Evolutionary conservation across 1,140 invertebrate genomes (phyloP).

Genomic region (Muscidifurax raptorellus): DNA sequence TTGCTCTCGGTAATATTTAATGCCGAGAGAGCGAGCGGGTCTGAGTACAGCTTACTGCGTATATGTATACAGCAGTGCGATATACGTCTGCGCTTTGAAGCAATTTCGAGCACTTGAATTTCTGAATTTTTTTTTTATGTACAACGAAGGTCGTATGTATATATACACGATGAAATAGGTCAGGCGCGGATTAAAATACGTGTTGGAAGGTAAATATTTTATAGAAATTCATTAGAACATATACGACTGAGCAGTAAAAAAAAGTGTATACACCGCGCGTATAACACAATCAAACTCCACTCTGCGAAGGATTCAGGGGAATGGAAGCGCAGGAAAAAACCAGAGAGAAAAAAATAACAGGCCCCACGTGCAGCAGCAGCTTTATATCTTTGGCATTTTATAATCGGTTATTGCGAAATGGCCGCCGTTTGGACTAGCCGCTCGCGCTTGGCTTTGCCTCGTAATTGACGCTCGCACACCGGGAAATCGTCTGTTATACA

Average conservation of each 20-base stretch:
- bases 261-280: background rate
- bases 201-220: background rate
- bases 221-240: background rate
- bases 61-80: background rate
- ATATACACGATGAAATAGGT: no score
- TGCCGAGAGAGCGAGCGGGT: background rate
- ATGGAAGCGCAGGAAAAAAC: background rate
- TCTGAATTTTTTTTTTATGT: no score
- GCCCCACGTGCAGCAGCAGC: background rate
- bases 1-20: slow-evolving; percentile 58
- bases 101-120: background rate
- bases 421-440: slow-evolving; percentile 22
- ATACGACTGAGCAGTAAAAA: background rate
- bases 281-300: background rate
- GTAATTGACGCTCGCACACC: slow-evolving; percentile 40
- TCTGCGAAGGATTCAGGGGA: background rate
- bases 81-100: background rate
- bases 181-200: background rate
- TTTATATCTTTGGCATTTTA: slow-evolving; percentile 48
- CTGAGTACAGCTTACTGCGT: no score
- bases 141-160: no score
- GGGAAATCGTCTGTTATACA: slow-evolving; percentile 27
- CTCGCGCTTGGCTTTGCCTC: slow-evolving; percentile 18
- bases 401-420: slow-evolving; percentile 40
- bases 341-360: background rate